A percentile compares a stretch with the other conserved stretches of the same genome.
Conservation (phyloP, 2,113 vertebrate genomes). For the Ardeotis arabs region DNA sequence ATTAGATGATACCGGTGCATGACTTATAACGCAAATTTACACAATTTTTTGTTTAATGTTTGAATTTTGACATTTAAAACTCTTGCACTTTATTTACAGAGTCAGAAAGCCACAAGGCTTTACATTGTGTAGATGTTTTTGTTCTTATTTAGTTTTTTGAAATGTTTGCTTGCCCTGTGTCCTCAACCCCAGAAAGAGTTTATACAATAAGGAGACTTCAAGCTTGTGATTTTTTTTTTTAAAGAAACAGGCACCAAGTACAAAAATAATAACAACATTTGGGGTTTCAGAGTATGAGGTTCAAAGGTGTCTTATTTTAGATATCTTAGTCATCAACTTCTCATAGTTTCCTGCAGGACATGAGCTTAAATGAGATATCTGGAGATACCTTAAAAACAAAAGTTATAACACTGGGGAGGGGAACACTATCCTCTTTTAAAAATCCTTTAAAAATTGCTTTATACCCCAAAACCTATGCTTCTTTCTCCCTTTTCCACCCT, state of each 20-base stretch:
- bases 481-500: neutral
- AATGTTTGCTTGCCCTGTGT: neutral
- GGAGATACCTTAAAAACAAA: neutral
- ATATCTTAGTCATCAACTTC: neutral
- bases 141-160: slow-evolving; percentile 1
- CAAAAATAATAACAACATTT: neutral
- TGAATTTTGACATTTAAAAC: slow-evolving; percentile 2
- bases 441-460: neutral
- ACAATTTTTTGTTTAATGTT: neutral
- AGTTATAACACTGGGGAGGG: neutral
- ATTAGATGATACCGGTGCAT: neutral
- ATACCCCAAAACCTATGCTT: neutral
- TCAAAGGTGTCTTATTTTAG: neutral
- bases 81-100: neutral
- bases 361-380: neutral
- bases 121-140: slow-evolving; percentile 31
- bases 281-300: neutral
- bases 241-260: neutral
- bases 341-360: neutral
- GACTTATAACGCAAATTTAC: neutral
- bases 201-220: neutral
- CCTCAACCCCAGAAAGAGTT: neutral
- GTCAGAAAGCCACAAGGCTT: neutral
- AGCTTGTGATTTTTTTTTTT: neutral
- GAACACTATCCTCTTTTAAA: neutral